Evolutionary conservation across 2,797 vertebrate species (phyloP), one percentile per base, ranked within the genome.

Genomic region (Falco cherrug): DNA sequence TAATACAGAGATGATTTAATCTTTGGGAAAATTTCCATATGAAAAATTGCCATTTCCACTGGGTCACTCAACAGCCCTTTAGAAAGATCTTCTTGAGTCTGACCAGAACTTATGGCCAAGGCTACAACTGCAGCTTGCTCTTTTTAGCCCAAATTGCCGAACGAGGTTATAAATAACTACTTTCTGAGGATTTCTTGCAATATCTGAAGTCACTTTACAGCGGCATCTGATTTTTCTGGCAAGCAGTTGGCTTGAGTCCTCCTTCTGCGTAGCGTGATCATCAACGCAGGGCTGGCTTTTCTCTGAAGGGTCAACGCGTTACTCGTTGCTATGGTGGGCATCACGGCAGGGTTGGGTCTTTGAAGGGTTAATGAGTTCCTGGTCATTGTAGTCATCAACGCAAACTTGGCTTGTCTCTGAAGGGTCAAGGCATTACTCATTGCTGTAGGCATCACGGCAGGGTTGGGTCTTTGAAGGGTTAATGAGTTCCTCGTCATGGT

Each of bases 251-350:
- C 53, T 70, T 39, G 51, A 56, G 60, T 81, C 56, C 53, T 74
- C 47, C 56, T 83, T 51, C 79, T 73, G 0, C 2, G 2, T 29
- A 31, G 39, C 0, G 0, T 4, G 5, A 33, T 35, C 45, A 19
- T 45, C 67, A 24, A 2, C 2, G 3, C 22, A 28, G 48, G 17
- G 37, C 22, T 61, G 65, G 60, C 12, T 78, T 11, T 89, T 86
- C 57, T 71, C 37, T 76, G 39, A 10, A 37, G 77, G 24, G 51
- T 48, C 81, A 60, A 19, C 12, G 5, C 0, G 29, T 63, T 37
- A 4, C 60, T 92, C 4, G 1, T 65, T 33, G 48, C 12, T 5
- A 2, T 45, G 48, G n/a, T 13, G 28, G 39, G 43, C 26, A 6
- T 37, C 33, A 11, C 3, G 1, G 5, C 25, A 29, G 7, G 31